phyloP scores from a whole-genome alignment of 2,888 invertebrate species.

The Amblyjoppa fuscipennis region DNA sequence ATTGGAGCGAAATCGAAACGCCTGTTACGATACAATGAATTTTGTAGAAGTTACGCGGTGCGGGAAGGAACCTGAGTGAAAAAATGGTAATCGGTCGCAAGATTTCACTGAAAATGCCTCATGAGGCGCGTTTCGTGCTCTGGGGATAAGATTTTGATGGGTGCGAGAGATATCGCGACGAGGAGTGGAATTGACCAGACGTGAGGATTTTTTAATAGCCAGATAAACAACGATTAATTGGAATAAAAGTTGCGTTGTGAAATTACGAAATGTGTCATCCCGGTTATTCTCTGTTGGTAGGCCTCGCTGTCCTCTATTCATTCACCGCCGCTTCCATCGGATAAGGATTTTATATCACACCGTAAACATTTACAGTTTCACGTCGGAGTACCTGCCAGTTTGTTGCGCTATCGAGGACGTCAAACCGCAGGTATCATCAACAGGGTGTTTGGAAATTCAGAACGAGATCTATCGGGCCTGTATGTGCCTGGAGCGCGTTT shows the following conservation, averaged over 20 bases:
- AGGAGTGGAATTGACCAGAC: no score
- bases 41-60: no score
- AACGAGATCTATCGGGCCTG: not conserved
- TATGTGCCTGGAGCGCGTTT: not conserved
- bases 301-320: not conserved
- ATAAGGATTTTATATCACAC: not conserved
- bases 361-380: constrained; percentile 14
- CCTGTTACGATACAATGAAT: no score
- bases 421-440: constrained; percentile 10
- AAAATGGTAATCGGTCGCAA: no score
- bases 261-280: not conserved
- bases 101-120: no score
- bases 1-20: no score
- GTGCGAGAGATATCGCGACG: no score
- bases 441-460: constrained; percentile 18
- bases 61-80: no score
- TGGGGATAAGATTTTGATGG: no score
- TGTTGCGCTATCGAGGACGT: constrained; percentile 10
- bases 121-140: no score
- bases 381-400: constrained; percentile 3
- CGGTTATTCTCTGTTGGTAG: no score
- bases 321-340: not conserved
- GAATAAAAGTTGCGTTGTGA: not conserved
- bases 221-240: not conserved
- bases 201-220: no score